A percentile compares a stretch with the other conserved stretches of the same genome.
These are phyloP conservation scores for Panagrolaimus sp. DNA, from an alignment of 1,140 invertebrate species.

Conservation along the genomic window DNA sequence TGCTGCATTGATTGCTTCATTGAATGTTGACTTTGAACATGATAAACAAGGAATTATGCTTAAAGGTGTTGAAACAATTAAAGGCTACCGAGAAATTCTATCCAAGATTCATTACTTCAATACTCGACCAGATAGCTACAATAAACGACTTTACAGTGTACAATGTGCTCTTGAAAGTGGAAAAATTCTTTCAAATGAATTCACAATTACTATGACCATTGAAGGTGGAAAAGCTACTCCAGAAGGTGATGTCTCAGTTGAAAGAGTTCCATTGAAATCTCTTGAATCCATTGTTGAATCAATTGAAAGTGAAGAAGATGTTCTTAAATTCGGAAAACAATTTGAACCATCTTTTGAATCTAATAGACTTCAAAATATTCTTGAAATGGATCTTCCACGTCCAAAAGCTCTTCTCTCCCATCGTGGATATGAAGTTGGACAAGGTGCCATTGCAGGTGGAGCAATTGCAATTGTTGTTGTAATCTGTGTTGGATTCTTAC, in stretches of 20 bases:
- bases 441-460: slow-evolving; percentile 55
- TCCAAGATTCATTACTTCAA: slow-evolving; percentile 58
- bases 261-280: slow-evolving; percentile 18
- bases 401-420: slow-evolving; percentile 54
- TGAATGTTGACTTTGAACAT: slow-evolving; percentile 56
- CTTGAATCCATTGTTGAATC: slow-evolving; percentile 6
- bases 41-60: slow-evolving; percentile 53
- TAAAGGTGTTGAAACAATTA: slow-evolving; percentile 41
- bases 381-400: slow-evolving; percentile 58
- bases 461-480: slow-evolving; percentile 56
- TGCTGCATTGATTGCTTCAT: slow-evolving; percentile 49
- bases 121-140: slow-evolving; percentile 52
- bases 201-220: slow-evolving; percentile 39
- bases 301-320: slow-evolving; percentile 1
- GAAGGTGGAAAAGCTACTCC: slow-evolving; percentile 20
- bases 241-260: slow-evolving; percentile 22
- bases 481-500: slow-evolving; percentile 56
- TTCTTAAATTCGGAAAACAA: neutral
- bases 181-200: slow-evolving; percentile 52
- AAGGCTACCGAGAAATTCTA: slow-evolving; percentile 46
- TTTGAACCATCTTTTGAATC: slow-evolving; percentile 4
- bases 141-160: slow-evolving; percentile 51
- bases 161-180: slow-evolving; percentile 52
- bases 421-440: slow-evolving; percentile 55
- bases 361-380: slow-evolving; percentile 56